Evolutionary conservation across 2,113 vertebrate species (phyloP).

Genomic region (Anguilla rostrata): DNA sequence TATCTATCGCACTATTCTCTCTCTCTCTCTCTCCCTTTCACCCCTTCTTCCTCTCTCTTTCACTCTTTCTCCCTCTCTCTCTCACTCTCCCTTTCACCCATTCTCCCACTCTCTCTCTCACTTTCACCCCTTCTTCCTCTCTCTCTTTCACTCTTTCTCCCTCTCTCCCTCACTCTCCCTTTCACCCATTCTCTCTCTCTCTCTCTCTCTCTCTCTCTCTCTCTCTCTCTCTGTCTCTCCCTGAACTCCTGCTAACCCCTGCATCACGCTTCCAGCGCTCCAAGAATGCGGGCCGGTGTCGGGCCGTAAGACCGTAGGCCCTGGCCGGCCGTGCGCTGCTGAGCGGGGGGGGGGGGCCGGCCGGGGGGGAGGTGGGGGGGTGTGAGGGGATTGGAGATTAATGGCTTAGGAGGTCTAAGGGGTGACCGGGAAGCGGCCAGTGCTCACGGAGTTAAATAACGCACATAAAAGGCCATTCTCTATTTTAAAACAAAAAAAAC

Average conservation of each 20-base stretch:
- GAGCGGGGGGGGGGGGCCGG: not conserved
- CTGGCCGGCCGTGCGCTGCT: not conserved
- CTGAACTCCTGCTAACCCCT: slow-evolving; percentile 40
- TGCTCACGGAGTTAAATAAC: slow-evolving; percentile 15
- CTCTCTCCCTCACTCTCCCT: not conserved
- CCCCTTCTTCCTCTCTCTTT: too few relatives aligned
- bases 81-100: too few relatives aligned
- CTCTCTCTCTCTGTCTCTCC: not conserved
- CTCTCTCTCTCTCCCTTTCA: too few relatives aligned
- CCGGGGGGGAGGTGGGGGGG: not conserved
- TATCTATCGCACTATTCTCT: too few relatives aligned
- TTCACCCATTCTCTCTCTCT: not conserved
- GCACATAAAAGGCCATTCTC: slow-evolving; percentile 7
- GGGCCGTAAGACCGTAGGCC: not conserved
- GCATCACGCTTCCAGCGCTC: slow-evolving; percentile 15
- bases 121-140: too few relatives aligned
- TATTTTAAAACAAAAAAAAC: slow-evolving; percentile 1
- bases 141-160: too few relatives aligned
- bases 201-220: not conserved
- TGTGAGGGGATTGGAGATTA: slow-evolving; percentile 25
- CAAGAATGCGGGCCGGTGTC: slow-evolving; percentile 27
- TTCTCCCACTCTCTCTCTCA: too few relatives aligned
- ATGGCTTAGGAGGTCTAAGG: slow-evolving; percentile 26
- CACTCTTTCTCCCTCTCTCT: too few relatives aligned
- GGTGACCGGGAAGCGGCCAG: slow-evolving; percentile 16